Base-by-base conservation (phyloP, 2,888 invertebrate species). In the Synergus umbraculus region DNA sequence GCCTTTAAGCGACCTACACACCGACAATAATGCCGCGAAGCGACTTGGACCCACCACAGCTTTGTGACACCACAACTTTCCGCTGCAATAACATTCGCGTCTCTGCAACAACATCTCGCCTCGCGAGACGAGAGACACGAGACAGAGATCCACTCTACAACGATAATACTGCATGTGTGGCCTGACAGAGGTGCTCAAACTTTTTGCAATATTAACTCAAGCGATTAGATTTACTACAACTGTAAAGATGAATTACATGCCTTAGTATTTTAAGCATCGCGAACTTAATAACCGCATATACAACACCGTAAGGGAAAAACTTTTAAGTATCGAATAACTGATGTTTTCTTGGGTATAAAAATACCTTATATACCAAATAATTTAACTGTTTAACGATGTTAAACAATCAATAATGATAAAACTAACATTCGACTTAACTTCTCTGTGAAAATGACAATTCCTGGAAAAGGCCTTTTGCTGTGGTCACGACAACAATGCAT, bases 121-220 rank as follows among this genome's bases (percentile, higher is more conserved):
- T 65, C 81, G 79, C 76, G 82, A 85, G 85, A 84, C 84, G 54
- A 49, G 73, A 58, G 73, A 69, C 49, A 49, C n/a, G 69, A 69
- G 69, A 69, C 44, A 87, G 87, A 85, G 87, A 86, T 87, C 88
- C 89, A 88, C 89, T 90, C 87, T 87, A 88, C 87, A 90, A 90
- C 86, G 89, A 91, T 89, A 91, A 90, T 87, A 90, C 86, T 83
- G 83, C 87, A 87, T 87, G 90, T 91, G 90, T 90, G 91, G 90
- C 87, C 89, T 80, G 73, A 80, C 84, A 86, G 87, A 82, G 86
- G 86, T 85, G 81, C 85, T 87, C 86, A 86, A 82, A 73, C 73
- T 54, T 73, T 73, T 73, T 73, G 29, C 49, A 54, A 46, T 29
- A n/a, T 73, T 49, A 49, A 73, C 29, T 49, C 49, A 49, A 18